Evolutionary conservation across 2,888 invertebrate genomes (phyloP).

Genomic region (Scelioninae gen. 1): DNA sequence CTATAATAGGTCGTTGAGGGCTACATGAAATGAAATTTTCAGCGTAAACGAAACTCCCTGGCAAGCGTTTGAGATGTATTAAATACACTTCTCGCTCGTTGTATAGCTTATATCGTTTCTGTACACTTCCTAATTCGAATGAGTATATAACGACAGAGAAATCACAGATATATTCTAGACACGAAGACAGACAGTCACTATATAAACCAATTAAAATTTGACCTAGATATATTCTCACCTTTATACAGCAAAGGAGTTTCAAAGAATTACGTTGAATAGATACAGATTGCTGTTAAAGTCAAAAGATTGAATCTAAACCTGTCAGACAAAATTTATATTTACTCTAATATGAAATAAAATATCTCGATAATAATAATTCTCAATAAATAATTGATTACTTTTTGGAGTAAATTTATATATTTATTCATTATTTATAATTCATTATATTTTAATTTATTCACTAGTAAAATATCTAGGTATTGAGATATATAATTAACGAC

Average conservation of each 20-base stretch:
- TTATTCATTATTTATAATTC: no score
- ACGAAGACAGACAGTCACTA: constrained; percentile 70
- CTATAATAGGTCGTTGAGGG: constrained; percentile 65
- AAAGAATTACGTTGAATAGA: constrained; percentile 41
- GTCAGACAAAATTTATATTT: constrained; percentile 38
- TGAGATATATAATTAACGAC: no score
- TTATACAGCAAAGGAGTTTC: constrained; percentile 52
- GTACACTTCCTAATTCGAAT: constrained; percentile 66
- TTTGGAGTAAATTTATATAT: no score
- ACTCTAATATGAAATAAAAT: constrained; percentile 33
- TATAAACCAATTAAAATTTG: constrained; percentile 77
- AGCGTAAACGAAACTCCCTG: constrained; percentile 63
- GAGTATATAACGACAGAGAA: constrained; percentile 69
- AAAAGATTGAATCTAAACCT: constrained; percentile 46
- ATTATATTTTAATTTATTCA: no score
- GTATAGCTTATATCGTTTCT: constrained; percentile 55
- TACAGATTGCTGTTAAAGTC: constrained; percentile 47
- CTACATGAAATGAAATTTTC: constrained; percentile 69
- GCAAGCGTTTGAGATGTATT: constrained; percentile 56
- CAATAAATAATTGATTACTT: no score
- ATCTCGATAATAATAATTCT: no score
- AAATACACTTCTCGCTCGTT: constrained; percentile 60
- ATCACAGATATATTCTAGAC: constrained; percentile 70
- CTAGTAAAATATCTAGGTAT: no score
- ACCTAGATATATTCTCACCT: constrained; percentile 73